Conservation (phyloP, 2,888 invertebrate species). For the Cremastobaeus sp. region DNA sequence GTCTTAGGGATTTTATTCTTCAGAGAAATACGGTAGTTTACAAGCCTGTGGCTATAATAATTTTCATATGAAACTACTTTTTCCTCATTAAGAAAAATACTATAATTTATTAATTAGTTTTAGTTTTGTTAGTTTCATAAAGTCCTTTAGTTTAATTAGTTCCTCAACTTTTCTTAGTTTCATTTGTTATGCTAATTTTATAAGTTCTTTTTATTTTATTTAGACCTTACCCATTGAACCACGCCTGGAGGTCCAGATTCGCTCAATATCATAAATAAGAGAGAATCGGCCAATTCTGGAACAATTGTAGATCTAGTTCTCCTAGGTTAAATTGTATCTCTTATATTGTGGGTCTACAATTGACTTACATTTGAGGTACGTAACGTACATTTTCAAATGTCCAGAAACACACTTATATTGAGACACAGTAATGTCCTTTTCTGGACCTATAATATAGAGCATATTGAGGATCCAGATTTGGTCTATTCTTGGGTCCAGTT, state of each 20-base stretch:
- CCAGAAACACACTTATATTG: not conserved
- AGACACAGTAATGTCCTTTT: not conserved
- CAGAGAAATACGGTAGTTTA: too few relatives aligned
- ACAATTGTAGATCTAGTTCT: not conserved
- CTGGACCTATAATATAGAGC: not conserved
- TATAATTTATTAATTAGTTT: too few relatives aligned
- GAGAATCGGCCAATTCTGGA: not conserved
- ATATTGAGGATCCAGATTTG: not conserved
- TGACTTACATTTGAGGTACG: not conserved
- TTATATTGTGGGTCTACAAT: not conserved
- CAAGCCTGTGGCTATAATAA: too few relatives aligned
- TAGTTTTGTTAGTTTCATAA: too few relatives aligned
- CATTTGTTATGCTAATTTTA: too few relatives aligned
- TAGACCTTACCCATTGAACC: not conserved
- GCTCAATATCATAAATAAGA: not conserved
- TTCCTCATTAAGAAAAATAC: too few relatives aligned
- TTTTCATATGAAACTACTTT: too few relatives aligned
- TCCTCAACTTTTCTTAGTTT: too few relatives aligned
- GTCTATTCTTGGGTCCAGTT: not conserved
- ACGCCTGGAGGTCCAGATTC: not conserved
- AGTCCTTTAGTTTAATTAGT: too few relatives aligned
- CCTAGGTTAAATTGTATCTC: not conserved
- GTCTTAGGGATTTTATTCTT: too few relatives aligned
- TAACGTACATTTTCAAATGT: not conserved
- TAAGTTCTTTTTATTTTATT: too few relatives aligned